Evolutionary conservation across 2,113 vertebrate genomes (phyloP).

Genomic region (Chaetops frenatus): DNA sequence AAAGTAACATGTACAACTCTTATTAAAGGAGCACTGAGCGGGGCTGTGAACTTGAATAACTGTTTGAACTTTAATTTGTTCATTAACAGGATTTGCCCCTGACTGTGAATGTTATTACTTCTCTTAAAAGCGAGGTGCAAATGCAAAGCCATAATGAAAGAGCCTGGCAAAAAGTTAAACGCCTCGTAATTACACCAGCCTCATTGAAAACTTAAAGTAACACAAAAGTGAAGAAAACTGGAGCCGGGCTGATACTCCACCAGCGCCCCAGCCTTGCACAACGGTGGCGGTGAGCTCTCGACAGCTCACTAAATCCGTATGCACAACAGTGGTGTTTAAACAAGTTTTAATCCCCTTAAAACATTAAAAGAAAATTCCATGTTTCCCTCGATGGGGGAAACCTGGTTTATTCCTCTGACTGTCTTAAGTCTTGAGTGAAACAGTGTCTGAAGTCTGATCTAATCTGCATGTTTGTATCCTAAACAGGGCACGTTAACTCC

Average conservation of each 20-base stretch:
- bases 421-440: conserved; percentile 9
- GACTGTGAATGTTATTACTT: conserved; percentile 82
- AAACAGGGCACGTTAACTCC: conserved; percentile 75
- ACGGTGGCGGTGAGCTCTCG: background rate
- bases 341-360: background rate
- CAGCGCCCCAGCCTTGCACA: background rate
- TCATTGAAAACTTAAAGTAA: conserved; percentile 67
- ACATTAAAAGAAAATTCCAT: background rate
- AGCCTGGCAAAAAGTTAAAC: conserved; percentile 81
- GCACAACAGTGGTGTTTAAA: background rate
- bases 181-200: conserved; percentile 71
- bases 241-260: background rate
- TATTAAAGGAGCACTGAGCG: conserved; percentile 74
- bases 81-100: conserved; percentile 86
- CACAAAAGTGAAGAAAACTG: background rate
- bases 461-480: conserved; percentile 82
- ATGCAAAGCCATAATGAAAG: conserved; percentile 73
- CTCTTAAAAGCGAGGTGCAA: conserved; percentile 72
- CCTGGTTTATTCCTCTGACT: background rate
- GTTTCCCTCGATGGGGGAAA: background rate
- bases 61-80: conserved; percentile 88
- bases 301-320: background rate
- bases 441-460: conserved; percentile 69
- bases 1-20: conserved; percentile 80
- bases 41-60: conserved; percentile 80